Percentiles rank a stretch among this genome's conserved stretches.
Evolutionary conservation across 1,140 invertebrate species (phyloP).

Genomic region (Apis mellifera): DNA sequence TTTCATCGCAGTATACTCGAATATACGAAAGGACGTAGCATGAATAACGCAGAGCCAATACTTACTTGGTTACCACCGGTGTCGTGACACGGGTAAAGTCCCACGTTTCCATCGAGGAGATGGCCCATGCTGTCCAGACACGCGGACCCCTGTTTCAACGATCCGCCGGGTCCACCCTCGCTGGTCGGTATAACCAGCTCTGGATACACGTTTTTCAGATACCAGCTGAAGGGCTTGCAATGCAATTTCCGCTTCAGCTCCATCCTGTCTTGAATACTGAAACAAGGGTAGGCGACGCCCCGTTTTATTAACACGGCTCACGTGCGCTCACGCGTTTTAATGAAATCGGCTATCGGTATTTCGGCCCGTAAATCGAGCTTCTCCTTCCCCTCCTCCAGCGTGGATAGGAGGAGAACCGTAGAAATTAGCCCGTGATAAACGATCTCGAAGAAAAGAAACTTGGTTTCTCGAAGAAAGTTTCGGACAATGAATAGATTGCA

Average conservation of each 20-base stretch:
- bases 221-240: conserved; percentile 99
- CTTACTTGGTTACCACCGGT: conserved; percentile 96
- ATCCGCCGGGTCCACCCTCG: conserved; percentile 82
- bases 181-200: conserved; percentile 90
- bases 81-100: conserved; percentile 96
- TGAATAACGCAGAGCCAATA: not conserved
- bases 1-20: not conserved
- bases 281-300: conserved; percentile 65
- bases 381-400: not conserved
- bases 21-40: not conserved
- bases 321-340: conserved; percentile 51
- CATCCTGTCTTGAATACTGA: conserved; percentile 92
- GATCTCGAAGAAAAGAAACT: conserved; percentile 1
- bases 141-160: conserved; percentile 89
- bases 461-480: not conserved
- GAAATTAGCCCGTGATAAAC: conserved; percentile 39
- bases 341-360: conserved; percentile 55
- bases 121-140: conserved; percentile 98
- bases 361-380: conserved; percentile 36
- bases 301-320: conserved; percentile 49
- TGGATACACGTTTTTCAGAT: conserved; percentile 97
- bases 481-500: conserved; percentile 10
- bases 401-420: no score
- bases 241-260: conserved; percentile 90
- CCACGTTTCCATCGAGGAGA: conserved; percentile 92